A percentile compares a stretch with the other conserved stretches of the same genome.
Conservation (phyloP, 2,113 vertebrate species). For the Dolichallabes microphthalmus region DNA sequence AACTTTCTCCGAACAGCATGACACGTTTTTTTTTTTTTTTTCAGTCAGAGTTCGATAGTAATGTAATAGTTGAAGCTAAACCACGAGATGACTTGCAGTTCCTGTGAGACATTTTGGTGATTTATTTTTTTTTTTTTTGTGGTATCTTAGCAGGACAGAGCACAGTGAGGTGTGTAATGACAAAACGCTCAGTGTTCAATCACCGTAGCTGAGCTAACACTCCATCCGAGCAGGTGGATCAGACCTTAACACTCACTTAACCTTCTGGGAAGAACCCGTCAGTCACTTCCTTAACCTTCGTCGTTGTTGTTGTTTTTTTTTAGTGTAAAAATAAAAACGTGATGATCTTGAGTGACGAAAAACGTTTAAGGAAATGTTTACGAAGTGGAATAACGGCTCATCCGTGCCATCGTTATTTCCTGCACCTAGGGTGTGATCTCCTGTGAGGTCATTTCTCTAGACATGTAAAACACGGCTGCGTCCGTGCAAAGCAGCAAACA, state of each 20-base stretch:
- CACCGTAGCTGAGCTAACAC: slow-evolving; percentile 36
- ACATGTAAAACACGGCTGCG: slow-evolving; percentile 12
- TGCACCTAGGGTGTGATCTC: slow-evolving; percentile 40
- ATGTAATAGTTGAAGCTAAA: neutral
- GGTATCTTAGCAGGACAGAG: neutral
- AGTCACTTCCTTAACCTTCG: slow-evolving; percentile 27
- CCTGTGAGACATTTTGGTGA: neutral
- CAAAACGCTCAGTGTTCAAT: slow-evolving; percentile 37
- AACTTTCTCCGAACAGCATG: neutral
- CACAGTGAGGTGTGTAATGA: slow-evolving; percentile 47
- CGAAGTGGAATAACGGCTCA: neutral
- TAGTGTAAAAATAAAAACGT: slow-evolving; percentile 31
- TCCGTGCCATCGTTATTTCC: slow-evolving; percentile 25
- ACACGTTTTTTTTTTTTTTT: neutral
- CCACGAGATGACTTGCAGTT: neutral
- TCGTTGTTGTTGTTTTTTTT: slow-evolving; percentile 26
- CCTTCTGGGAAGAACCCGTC: slow-evolving; percentile 44
- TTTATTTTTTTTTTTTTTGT: slow-evolving; percentile 27
- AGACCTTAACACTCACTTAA: slow-evolving; percentile 46
- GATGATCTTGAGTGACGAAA: slow-evolving; percentile 26
- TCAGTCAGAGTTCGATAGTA: neutral
- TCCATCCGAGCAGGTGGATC: slow-evolving; percentile 42
- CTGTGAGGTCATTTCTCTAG: slow-evolving; percentile 2
- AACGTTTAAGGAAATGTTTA: neutral
- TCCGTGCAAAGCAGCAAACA: slow-evolving; percentile 51